Base-by-base conservation (phyloP, 2,113 vertebrate species). In the Anolis sagrei region DNA sequence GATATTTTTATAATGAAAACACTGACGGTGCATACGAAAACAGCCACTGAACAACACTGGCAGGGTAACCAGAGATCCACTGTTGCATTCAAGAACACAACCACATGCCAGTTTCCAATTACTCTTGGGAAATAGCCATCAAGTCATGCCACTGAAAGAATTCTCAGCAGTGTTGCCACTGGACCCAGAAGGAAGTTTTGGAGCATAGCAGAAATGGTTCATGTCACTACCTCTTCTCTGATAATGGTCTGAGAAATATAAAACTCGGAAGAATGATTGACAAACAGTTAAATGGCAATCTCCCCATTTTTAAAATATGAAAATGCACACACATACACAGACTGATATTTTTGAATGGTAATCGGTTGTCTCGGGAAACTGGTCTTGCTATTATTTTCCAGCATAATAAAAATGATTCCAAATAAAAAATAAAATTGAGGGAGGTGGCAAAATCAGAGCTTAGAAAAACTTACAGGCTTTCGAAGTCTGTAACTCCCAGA, bases 101-200 rank as follows among this genome's bases (percentile, higher is more conserved):
- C 81, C 88, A 79, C 76, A 86, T 36, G 62, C 84, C 88, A 73
- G 88, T 78, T 89, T 94, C 92, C 6, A 0, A 90, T 92, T 92
- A 84, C 92, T 85, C 91, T 86, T 93, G 88, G 89, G 94, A 90
- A 89, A 86, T 81, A 90, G 84, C 82, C 88, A 85, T 89, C 74
- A 69, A 86, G 76, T 51, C 85, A 89, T 90, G 90, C 91, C 91
- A 18, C 25, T 7, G 32, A 44, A 10, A 54, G 91, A 0, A 86
- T 86, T 27, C 82, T 93, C 89, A 93, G 85, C 92, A 94, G 93
- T 73, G 86, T 86, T 25, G 58, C 89, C 90, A 14, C 7, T 18
- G 48, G 92, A 32, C 92, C 87, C 91, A 90, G 34, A 5, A 79
- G 54, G 89, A 48, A 85, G 75, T 73, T 89, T 89, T 14, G 64